phyloP scores from a whole-genome alignment of 2,888 invertebrate genomes.

The Cyclophora punctaria region DNA sequence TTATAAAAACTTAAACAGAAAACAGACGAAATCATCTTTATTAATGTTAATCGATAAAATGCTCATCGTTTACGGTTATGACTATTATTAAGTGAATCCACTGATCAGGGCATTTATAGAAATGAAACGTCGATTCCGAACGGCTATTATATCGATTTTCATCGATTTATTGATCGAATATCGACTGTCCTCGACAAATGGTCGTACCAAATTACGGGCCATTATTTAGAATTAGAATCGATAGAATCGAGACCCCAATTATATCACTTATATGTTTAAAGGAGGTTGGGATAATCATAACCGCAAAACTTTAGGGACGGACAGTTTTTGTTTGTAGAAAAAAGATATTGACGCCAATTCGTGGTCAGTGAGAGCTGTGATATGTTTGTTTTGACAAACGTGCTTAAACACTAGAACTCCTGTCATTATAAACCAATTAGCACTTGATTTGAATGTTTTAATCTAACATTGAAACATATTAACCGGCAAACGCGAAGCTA shows the following conservation, averaged over 20 bases:
- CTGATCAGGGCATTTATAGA: constrained; percentile 73
- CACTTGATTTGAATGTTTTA: too few relatives aligned
- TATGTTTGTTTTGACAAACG: constrained; percentile 28
- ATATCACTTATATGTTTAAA: constrained; percentile 76
- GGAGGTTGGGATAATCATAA: constrained; percentile 69
- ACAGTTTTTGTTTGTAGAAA: constrained; percentile 24
- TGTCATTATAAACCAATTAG: too few relatives aligned
- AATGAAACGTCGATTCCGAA: constrained; percentile 69
- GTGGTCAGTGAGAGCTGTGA: constrained; percentile 9
- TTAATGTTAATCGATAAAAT: constrained; percentile 32
- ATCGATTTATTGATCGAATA: constrained; percentile 74
- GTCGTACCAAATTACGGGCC: constrained; percentile 68
- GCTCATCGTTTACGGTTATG: constrained; percentile 62
- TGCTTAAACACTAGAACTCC: too few relatives aligned
- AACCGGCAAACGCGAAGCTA: too few relatives aligned
- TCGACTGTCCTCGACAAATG: constrained; percentile 74
- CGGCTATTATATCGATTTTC: constrained; percentile 70
- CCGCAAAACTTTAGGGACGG: constrained; percentile 45
- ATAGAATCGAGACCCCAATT: constrained; percentile 72
- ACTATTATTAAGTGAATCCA: constrained; percentile 69
- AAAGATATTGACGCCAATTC: constrained; percentile 21
- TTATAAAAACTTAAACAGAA: constrained; percentile 22
- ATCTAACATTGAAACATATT: too few relatives aligned
- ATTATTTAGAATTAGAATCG: constrained; percentile 74
- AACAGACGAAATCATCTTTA: constrained; percentile 17